Evolutionary conservation across 2,113 vertebrate genomes (phyloP).

Genomic region (Gallinago jamesoni): DNA sequence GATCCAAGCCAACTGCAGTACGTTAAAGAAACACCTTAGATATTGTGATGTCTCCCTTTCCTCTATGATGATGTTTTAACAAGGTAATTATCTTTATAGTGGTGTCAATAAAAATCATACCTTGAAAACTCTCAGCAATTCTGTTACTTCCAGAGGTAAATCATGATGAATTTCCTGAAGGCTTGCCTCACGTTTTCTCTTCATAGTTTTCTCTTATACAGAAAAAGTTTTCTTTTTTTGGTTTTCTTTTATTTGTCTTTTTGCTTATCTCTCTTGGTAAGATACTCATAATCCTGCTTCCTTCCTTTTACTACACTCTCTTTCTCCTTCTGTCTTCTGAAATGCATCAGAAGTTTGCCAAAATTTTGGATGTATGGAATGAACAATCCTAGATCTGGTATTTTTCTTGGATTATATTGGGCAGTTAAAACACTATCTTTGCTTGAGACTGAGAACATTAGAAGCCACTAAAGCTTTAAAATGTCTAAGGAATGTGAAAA

Average conservation of each 20-base stretch:
- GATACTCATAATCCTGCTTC: not conserved
- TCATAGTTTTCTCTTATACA: not conserved
- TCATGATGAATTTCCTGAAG: not conserved
- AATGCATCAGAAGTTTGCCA: not conserved
- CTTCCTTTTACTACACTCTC: not conserved
- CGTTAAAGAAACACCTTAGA: not conserved
- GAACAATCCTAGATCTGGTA: not conserved
- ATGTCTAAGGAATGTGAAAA: not conserved
- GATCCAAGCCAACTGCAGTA: not conserved
- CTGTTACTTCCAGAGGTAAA: not conserved
- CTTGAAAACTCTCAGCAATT: not conserved
- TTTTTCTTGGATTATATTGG: not conserved
- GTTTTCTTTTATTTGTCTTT: not conserved
- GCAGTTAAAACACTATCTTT: fast-evolving
- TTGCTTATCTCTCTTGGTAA: not conserved
- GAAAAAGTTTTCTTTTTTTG: not conserved
- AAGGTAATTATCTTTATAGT: not conserved
- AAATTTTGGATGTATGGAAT: not conserved
- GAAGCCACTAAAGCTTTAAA: not conserved
- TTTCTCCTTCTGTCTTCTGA: not conserved
- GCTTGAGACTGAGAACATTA: not conserved
- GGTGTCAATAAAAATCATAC: not conserved
- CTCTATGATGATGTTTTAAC: not conserved
- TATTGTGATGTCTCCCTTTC: not conserved
- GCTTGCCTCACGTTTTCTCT: not conserved